Conservation (phyloP, 1,140 invertebrate genomes). For the Ruditapes philippinarum region DNA sequence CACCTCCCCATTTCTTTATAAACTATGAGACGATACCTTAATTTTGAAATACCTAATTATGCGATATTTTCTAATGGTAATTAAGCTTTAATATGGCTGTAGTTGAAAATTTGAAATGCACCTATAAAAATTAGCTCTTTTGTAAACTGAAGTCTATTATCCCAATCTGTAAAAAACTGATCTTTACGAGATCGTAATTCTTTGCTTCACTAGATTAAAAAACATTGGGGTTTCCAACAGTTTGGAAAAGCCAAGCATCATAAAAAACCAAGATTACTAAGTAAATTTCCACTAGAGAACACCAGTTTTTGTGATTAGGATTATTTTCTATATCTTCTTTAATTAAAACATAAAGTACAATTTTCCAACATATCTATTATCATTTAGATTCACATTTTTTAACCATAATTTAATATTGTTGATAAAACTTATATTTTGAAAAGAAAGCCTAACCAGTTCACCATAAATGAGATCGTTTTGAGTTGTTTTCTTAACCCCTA, state of each 20-base stretch:
- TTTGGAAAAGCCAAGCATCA: too few species aligned
- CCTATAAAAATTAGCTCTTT: not conserved
- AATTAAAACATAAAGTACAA: not conserved
- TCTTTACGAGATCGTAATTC: slow-evolving; percentile 37
- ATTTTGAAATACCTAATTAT: not conserved
- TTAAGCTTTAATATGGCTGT: not conserved
- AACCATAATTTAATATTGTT: slow-evolving; percentile 29
- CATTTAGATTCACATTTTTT: too few species aligned
- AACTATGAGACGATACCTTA: not conserved
- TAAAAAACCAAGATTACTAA: slow-evolving; percentile 20
- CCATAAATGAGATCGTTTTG: too few species aligned
- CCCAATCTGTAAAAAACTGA: slow-evolving; percentile 3
- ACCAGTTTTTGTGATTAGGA: not conserved
- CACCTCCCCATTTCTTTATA: not conserved
- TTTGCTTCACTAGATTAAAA: not conserved
- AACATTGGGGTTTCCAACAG: slow-evolving; percentile 1
- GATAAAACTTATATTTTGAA: not conserved
- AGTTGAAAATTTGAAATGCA: too few species aligned
- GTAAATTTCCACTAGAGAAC: not conserved
- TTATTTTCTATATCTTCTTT: too few species aligned
- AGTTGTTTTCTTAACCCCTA: too few species aligned
- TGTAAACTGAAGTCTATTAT: not conserved
- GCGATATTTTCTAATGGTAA: not conserved
- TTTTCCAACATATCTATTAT: too few species aligned
- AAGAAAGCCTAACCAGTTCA: slow-evolving; percentile 4